Percentiles rank a stretch among this genome's conserved stretches.
Conservation (phyloP, 2,797 vertebrate species). For the Buceros bicornis region DNA sequence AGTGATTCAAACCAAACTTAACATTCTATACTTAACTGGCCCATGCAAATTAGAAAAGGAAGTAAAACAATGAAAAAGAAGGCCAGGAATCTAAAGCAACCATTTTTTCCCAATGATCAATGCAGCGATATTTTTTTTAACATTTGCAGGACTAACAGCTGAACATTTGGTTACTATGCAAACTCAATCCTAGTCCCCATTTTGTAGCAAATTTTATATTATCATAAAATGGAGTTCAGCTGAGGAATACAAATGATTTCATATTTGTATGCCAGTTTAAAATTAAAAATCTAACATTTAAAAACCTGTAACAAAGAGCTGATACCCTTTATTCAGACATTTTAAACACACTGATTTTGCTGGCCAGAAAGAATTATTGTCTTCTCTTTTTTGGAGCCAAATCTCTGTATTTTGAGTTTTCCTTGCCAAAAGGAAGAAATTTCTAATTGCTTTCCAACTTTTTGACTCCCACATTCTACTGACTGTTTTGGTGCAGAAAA, state of each 20-base stretch:
- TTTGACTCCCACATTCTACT: neutral
- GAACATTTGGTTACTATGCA: neutral
- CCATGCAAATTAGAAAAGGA: neutral
- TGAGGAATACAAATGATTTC: neutral
- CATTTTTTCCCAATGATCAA: neutral
- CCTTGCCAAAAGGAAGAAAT: neutral
- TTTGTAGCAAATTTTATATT: neutral
- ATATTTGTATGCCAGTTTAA: neutral
- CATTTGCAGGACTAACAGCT: neutral
- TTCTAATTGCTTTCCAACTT: neutral
- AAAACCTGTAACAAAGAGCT: neutral
- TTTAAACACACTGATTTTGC: neutral
- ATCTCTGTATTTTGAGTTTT: neutral
- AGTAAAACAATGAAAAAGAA: neutral
- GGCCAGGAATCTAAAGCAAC: neutral
- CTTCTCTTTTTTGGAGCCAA: neutral
- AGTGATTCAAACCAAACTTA: neutral
- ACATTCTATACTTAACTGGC: neutral
- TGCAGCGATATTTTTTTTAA: neutral
- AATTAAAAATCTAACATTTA: neutral
- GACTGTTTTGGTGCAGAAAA: constrained; percentile 3
- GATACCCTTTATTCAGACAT: neutral
- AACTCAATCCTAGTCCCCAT: neutral
- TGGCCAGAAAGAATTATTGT: neutral
- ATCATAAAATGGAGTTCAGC: neutral